Evolutionary conservation across 2,888 invertebrate species (phyloP).

Genomic region (Mycalesis mineus): DNA sequence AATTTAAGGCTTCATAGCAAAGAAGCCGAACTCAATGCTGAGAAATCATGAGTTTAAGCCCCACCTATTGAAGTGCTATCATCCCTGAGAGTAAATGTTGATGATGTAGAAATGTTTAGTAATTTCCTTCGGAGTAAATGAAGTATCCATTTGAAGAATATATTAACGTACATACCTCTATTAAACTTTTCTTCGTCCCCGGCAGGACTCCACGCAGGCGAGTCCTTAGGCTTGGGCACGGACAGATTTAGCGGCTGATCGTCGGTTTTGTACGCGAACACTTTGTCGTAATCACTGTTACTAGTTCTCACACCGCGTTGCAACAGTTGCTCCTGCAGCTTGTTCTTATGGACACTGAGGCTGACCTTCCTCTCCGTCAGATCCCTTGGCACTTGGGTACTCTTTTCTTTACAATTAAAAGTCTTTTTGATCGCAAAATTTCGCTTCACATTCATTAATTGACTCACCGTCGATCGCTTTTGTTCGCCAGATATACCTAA

Average conservation of each 20-base stretch:
- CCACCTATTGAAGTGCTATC: no score
- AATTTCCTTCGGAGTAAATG: no score
- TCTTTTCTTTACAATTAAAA: slow-evolving; percentile 41
- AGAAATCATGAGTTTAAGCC: no score
- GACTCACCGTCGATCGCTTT: slow-evolving; percentile 43
- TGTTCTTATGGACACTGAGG: slow-evolving; percentile 61
- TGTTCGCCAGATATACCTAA: slow-evolving; percentile 78
- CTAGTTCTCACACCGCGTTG: slow-evolving; percentile 60
- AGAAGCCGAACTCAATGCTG: no score
- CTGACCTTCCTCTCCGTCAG: slow-evolving; percentile 44
- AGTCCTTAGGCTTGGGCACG: slow-evolving; percentile 74
- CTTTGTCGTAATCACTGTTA: slow-evolving; percentile 54
- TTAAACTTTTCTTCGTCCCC: slow-evolving; percentile 52
- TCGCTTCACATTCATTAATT: slow-evolving; percentile 59
- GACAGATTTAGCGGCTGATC: slow-evolving; percentile 80
- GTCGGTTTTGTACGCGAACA: slow-evolving; percentile 48
- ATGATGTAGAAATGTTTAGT: no score
- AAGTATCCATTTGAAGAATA: no score
- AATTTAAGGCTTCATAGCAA: no score
- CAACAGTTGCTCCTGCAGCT: slow-evolving; percentile 65
- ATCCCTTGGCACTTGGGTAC: slow-evolving; percentile 66
- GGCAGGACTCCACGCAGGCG: slow-evolving; percentile 45
- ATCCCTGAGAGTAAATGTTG: no score
- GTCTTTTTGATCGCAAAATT: slow-evolving; percentile 48
- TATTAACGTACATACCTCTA: slow-evolving; percentile 49